Percentiles rank a stretch among this genome's conserved stretches.
These are phyloP conservation scores for Cephalopachus bancanus DNA, from an alignment of 2,797 vertebrate species.

Conservation along the genomic window DNA sequence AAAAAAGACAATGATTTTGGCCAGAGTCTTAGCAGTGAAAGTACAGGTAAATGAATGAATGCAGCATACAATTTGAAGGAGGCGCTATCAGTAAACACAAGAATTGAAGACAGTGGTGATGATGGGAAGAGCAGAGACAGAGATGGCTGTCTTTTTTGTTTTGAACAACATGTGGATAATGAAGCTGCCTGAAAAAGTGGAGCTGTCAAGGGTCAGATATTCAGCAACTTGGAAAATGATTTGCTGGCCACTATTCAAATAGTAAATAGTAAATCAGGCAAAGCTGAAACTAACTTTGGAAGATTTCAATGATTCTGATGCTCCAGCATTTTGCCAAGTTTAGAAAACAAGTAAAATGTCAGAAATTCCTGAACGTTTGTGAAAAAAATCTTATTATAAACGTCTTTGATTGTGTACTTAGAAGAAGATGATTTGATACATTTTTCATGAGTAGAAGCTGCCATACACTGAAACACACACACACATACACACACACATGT, in stretches of 20 bases:
- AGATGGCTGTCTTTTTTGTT: background rate
- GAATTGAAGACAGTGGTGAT: accelerated
- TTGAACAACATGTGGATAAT: background rate
- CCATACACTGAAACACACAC: background rate
- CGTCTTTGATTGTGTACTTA: background rate
- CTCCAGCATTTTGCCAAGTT: accelerated
- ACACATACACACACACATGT: background rate
- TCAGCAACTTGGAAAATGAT: background rate
- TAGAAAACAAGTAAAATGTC: background rate
- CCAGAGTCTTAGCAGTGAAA: background rate
- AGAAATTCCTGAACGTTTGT: background rate
- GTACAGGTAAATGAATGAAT: accelerated
- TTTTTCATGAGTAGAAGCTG: background rate
- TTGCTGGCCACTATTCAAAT: background rate
- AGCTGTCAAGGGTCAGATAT: background rate
- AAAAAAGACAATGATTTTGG: background rate
- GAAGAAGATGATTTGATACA: background rate
- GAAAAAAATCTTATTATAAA: background rate
- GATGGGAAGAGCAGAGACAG: accelerated
- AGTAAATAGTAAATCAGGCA: background rate
- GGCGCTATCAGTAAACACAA: too few relatives aligned
- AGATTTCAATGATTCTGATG: background rate
- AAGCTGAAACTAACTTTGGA: background rate
- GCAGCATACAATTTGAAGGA: background rate
- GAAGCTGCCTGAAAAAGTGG: background rate